Evolutionary conservation across 2,888 invertebrate genomes (phyloP).

Genomic region (Conchocele bisecta): DNA sequence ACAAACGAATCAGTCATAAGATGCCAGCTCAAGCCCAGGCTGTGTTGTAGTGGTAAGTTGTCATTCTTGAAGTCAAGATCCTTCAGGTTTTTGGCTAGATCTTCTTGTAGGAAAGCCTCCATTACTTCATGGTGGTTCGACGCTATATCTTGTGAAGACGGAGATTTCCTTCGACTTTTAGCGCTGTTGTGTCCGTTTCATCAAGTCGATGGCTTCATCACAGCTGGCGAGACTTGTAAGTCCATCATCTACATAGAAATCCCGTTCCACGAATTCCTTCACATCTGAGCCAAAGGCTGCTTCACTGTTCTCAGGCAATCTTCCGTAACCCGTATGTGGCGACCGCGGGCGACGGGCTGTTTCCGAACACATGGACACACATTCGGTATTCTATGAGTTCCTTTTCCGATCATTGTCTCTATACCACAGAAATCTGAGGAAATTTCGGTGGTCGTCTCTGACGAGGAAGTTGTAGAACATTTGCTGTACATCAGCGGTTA

Average conservation of each 20-base stretch:
- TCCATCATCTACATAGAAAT: slow-evolving; percentile 12
- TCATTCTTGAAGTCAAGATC: slow-evolving; percentile 14
- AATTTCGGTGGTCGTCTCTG: slow-evolving; percentile 38
- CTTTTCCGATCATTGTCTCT: slow-evolving; percentile 31
- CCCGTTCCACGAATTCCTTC: not conserved
- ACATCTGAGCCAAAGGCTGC: slow-evolving; percentile 1
- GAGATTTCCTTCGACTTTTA: slow-evolving; percentile 15
- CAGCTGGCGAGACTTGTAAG: not conserved
- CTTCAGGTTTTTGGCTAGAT: slow-evolving; percentile 28
- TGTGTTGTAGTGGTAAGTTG: slow-evolving; percentile 29
- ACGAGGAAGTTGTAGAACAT: slow-evolving; percentile 56
- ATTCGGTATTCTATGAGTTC: slow-evolving; percentile 38
- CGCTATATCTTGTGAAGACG: not conserved
- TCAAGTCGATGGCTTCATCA: not conserved
- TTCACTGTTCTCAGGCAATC: slow-evolving; percentile 15
- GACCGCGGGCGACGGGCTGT: slow-evolving; percentile 14
- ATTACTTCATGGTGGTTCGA: slow-evolving; percentile 18
- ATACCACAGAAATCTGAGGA: slow-evolving; percentile 52
- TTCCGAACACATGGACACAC: slow-evolving; percentile 21
- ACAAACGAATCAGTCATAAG: slow-evolving; percentile 43
- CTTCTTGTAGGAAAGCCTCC: slow-evolving; percentile 30
- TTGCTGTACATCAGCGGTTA: slow-evolving; percentile 47
- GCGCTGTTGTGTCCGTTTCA: not conserved
- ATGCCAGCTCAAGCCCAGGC: slow-evolving; percentile 62
- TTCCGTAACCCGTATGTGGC: slow-evolving; percentile 29